Conservation (phyloP, 2,888 invertebrate species). For the Megamerina dolium region DNA sequence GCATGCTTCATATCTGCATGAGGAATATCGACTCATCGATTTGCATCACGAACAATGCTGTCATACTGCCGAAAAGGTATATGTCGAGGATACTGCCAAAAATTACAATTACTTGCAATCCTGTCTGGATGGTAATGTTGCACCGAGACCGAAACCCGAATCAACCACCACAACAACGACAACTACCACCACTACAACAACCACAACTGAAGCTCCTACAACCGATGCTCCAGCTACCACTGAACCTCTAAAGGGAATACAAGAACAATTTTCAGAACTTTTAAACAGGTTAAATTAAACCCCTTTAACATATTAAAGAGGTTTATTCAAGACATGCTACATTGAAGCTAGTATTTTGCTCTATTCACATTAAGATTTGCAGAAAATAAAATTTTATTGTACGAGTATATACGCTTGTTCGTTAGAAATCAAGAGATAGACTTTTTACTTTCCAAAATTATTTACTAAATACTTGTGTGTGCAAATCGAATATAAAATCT, state of each 20-base stretch:
- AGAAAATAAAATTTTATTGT: too few relatives aligned
- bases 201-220: conserved; percentile 1
- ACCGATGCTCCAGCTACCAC: conserved; percentile 1
- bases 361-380: too few relatives aligned
- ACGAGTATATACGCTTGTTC: too few relatives aligned
- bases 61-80: conserved; percentile 30
- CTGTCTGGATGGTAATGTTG: conserved; percentile 32
- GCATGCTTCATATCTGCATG: conserved; percentile 28
- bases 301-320: too few relatives aligned
- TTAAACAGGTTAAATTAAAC: conserved; percentile 35
- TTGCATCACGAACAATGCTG: conserved; percentile 33
- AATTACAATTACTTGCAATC: conserved; percentile 36
- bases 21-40: conserved; percentile 34
- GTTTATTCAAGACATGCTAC: too few relatives aligned
- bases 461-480: too few relatives aligned
- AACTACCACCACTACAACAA: conserved; percentile 14
- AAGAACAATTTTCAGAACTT: conserved; percentile 34
- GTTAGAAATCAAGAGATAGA: too few relatives aligned
- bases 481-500: too few relatives aligned
- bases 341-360: too few relatives aligned
- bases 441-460: too few relatives aligned
- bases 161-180: conserved; percentile 10
- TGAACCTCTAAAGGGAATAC: conserved; percentile 10
- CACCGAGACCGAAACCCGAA: conserved; percentile 22
- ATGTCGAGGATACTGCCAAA: conserved; percentile 31